Base-by-base conservation (phyloP, 1,140 invertebrate genomes). In the Tetramorium parvispinum region DNA sequence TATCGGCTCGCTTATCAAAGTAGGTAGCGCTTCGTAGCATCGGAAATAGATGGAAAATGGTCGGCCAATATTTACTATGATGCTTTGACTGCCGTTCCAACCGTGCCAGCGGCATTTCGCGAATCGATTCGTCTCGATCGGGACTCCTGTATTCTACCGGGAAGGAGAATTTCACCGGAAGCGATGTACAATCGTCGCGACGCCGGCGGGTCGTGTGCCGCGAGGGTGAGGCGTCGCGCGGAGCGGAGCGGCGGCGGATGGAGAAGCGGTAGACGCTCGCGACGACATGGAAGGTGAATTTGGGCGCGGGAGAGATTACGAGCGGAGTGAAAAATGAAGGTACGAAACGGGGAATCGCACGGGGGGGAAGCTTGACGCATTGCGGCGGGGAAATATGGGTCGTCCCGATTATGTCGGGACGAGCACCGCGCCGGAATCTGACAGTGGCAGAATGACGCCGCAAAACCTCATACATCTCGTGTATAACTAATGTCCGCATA, bases 401-500 rank as follows among this genome's bases (percentile, higher is more conserved):
- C 91, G 92, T 89, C 87, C 88, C 92, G 92, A 93, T 93, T 93
- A 93, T 93, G 90, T 92, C 91, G 88, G 91, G 90, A 87, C 75
- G 49, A 49, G 78, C 27, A 63, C 46, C 89, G 90, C 87, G 86
- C 88, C 89, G 88, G 91, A 92, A 91, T 93, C 92, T 92, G 88
- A 92, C 90, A 92, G 91, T 82, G 87, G 88, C 81, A 87, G 90
- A 92, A 88, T 92, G 92, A 92, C 91, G 93, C 89, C 91, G 89
- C 89, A 87, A 89, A 91, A 89, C 87, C 91, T 91, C 91, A 89
- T 93, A 92, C 91, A 91, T 93, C 92, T 93, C 92, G 88, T 90
- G 91, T 93, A 86, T 87, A 93, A 93, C 92, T 92, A 92, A 93
- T 93, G 93, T 89, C 91, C 91, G 91, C 93, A 92, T 93, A 92